Base-by-base conservation (phyloP, 1,140 invertebrate species). In the Drosophila melanogaster region DNA sequence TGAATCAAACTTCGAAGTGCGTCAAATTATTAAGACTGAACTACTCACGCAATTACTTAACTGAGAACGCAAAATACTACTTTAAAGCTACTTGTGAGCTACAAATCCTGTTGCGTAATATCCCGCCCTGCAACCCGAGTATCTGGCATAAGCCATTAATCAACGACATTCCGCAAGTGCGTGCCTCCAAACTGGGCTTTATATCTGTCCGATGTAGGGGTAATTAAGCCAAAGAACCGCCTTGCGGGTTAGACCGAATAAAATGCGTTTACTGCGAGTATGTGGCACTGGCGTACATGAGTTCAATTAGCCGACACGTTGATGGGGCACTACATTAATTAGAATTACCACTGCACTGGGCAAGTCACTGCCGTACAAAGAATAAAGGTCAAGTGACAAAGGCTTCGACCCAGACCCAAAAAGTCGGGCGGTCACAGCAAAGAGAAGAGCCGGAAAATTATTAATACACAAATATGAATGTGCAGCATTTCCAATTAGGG, bases 291-390 rank as follows among this genome's bases (percentile, higher is more conserved):
- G 30, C 37, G 47, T 40, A 51, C 58, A 75, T 50, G 60, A 77
- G 62, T 77, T 77, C 73, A 77, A 77, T 77, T 77, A 79, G 43
- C 49, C 49, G 58, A 60, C 56, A 77, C 67, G 67, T 56, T 77
- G 55, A 65, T 46, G 44, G 58, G 69, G 59, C 51, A 71, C 73
- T 75, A 77, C 74, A 64, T 86, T 87, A 83, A 87, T 86, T 86
- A 83, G 51, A 81, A 79, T 47, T 69, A 69, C 51, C 55, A 70
- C 54, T 71, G 64, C 54, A 77, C 41, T 79, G 43, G 35, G 17
- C 70, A 38, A 46, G 73, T 59, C 46, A n/a, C 72, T 57, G 44
- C 61, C 73, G 61, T 62, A 62, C 44, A 60, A 46, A 50, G 47
- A 35, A 67, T 72, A 80, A 60, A 57, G 37, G 55, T 57, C 50